These are phyloP conservation scores for Geodia barretti DNA, from an alignment of 37 sponge, comb jelly and placozoan genomes.

Conservation along the genomic window DNA sequence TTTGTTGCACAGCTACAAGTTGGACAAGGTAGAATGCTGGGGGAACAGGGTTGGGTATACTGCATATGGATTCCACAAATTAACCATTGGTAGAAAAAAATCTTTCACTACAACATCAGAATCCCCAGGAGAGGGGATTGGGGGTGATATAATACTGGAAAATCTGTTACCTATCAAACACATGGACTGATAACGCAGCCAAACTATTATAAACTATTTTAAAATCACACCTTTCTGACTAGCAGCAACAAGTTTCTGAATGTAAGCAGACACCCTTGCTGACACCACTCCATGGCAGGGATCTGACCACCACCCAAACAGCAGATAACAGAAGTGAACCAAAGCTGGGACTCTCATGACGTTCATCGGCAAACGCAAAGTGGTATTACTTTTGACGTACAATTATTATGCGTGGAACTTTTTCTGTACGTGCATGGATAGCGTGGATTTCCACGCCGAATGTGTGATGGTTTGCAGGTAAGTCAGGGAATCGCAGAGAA, in stretches of 20 bases:
- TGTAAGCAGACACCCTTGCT: not conserved
- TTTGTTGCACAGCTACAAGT: not conserved
- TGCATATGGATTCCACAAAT: constrained; percentile 20
- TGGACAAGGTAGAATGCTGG: constrained; percentile 1
- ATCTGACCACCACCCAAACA: too few relatives aligned
- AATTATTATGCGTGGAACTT: too few relatives aligned
- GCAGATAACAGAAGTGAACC: too few relatives aligned
- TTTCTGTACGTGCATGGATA: too few relatives aligned
- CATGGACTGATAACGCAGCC: not conserved
- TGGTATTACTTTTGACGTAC: too few relatives aligned
- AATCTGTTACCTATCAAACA: not conserved
- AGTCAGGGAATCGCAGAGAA: too few relatives aligned
- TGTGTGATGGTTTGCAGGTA: too few relatives aligned
- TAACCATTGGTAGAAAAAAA: constrained; percentile 11
- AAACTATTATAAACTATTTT: not conserved
- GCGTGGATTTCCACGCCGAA: too few relatives aligned
- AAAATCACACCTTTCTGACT: not conserved
- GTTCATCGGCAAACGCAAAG: too few relatives aligned
- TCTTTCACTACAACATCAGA: not conserved
- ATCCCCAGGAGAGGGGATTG: not conserved
- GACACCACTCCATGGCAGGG: not conserved
- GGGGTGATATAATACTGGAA: not conserved
- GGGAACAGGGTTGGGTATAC: not conserved
- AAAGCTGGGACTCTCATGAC: too few relatives aligned
- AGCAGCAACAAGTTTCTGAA: not conserved